Conservation (phyloP, 2,888 invertebrate genomes). For the Rutpela maculata region DNA sequence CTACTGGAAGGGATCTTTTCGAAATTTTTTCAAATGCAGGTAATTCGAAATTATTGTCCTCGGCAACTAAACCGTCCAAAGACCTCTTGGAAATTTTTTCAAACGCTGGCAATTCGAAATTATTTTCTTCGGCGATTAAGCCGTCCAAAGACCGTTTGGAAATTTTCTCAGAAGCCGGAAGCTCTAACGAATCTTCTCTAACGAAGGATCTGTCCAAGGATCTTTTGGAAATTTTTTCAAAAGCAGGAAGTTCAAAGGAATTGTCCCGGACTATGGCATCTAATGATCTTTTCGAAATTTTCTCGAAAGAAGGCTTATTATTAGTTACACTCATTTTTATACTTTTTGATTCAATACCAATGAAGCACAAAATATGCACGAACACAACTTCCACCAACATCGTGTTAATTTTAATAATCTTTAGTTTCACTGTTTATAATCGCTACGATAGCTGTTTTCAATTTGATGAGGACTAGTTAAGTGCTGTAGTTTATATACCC, state of each 20-base stretch:
- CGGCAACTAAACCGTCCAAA: not conserved
- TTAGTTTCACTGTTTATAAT: not conserved
- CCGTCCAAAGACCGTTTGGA: slow-evolving; percentile 36
- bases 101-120: slow-evolving; percentile 16
- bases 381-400: slow-evolving; percentile 24
- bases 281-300: slow-evolving; percentile 17
- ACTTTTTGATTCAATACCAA: slow-evolving; percentile 17
- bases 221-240: slow-evolving; percentile 32
- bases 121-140: not conserved
- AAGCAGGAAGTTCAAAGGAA: slow-evolving; percentile 17
- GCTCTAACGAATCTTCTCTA: not conserved
- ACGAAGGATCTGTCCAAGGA: slow-evolving; percentile 14
- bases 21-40: slow-evolving; percentile 19
- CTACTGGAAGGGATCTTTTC: not conserved
- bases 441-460: slow-evolving; percentile 4
- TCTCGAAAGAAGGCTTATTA: slow-evolving; percentile 10
- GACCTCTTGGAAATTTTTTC: slow-evolving; percentile 26
- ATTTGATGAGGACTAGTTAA: not conserved
- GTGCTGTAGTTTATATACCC: slow-evolving; percentile 1
- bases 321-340: not conserved
- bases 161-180: slow-evolving; percentile 24
- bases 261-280: not conserved
- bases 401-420: not conserved
- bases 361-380: slow-evolving; percentile 3
- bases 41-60: not conserved